Evolutionary conservation across 2,113 vertebrate genomes (phyloP), one percentile per base, ranked within the genome.

Genomic region (Neolamprologus longior): DNA sequence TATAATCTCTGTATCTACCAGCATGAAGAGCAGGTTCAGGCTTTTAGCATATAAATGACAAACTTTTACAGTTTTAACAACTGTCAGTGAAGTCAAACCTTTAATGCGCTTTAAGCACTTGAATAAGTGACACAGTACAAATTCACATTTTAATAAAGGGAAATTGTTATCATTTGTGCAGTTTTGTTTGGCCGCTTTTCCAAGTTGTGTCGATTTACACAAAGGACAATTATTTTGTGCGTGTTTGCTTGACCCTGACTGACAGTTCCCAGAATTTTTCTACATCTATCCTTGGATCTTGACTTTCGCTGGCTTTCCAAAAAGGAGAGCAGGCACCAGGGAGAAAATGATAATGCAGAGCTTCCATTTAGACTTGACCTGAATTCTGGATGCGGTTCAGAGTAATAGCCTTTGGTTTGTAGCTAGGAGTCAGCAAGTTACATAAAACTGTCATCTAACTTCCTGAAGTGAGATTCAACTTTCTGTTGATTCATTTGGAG

Each of bases 191-290:
- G 42, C 28, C 52, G 14, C n/a, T 78, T 50, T 31, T 58, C 47
- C 45, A 33, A 40, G 80, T 40, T 82, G 12, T 54, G 53, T 52
- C 81, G 6, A 55, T 88, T 91, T 84, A 37, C 71, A 86, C 63
- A 87, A 86, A 93, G 84, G 33, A 76, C 52, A 50, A 50, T 89
- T 7, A 78, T 86, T 91, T 57, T 66, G 54, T 79, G 35, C 47
- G 7, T 89, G 86, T 94, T 92, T 89, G 66, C 79, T 8, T 68
- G 82, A 89, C 92, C 89, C 84, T 89, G 81, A 85, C 55, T 71
- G 45, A 24, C 55, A 42, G 61, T 90, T 85, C 86, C 45, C 10
- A 12, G 88, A 80, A 71, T 61, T 31, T 83, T 55, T 79, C 5
- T 50, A 61, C 88, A 58, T 78, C 12, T 55, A 86, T 76, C 66